Evolutionary conservation across 2,113 vertebrate species (phyloP).

Genomic region (Pluvialis apricaria): DNA sequence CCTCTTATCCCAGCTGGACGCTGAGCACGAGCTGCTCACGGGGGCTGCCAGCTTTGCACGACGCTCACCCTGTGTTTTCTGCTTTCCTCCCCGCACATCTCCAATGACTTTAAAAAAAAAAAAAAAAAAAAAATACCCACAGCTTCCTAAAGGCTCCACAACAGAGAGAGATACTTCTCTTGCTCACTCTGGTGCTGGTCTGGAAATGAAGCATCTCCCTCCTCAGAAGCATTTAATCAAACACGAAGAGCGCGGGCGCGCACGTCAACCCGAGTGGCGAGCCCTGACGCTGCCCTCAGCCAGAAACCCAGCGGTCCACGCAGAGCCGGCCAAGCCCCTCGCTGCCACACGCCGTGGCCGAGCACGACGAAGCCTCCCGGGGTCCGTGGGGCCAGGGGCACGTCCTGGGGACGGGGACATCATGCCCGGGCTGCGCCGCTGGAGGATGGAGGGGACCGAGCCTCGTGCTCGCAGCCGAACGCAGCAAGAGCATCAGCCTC

Average conservation of each 20-base stretch:
- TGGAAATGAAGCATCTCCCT: not conserved
- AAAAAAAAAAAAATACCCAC: not conserved
- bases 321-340: not conserved
- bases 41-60: not conserved
- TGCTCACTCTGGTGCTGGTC: not conserved
- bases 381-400: rapidly evolving
- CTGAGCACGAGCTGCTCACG: not conserved
- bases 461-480: rapidly evolving
- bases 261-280: not conserved
- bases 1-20: rapidly evolving
- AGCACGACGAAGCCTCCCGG: rapidly evolving
- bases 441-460: not conserved
- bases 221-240: not conserved
- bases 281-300: not conserved
- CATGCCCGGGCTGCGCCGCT: rapidly evolving
- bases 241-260: not conserved
- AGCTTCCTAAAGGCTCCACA: not conserved
- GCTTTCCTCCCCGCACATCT: not conserved
- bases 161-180: not conserved
- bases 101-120: not conserved
- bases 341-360: rapidly evolving
- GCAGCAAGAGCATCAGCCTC: not conserved
- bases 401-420: not conserved
- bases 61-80: not conserved
- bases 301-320: rapidly evolving